Base-by-base conservation (phyloP, 2,113 vertebrate genomes). In the Mola mola region DNA sequence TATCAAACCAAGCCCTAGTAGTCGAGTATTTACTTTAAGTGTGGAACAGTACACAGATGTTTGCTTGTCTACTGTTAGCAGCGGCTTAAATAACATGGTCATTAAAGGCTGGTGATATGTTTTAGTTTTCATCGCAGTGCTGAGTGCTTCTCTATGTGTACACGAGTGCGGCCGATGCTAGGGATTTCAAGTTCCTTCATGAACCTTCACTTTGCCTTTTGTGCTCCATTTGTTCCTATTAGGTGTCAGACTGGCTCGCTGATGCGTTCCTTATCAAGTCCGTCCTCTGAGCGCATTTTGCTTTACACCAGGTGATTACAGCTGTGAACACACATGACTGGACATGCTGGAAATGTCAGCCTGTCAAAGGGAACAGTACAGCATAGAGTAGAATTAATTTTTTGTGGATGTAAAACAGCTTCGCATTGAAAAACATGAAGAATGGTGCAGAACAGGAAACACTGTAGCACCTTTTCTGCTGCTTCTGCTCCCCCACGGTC, bases 301-400 rank as follows among this genome's bases (percentile, higher is more conserved):
- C 40, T 48, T 53, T 28, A 13, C 57, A 67, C 15, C 20, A 33
- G 52, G 46, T 41, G 66, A 59, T 2, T 5, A 21, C 48, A n/a
- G n/a, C n/a, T n/a, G n/a, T n/a, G n/a, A n/a, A n/a, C n/a, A n/a
- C n/a, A n/a, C n/a, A n/a, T 60, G 64, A 64, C 62, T 63, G 49
- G 58, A 64, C 64, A 47, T 76, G 61, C 43, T 78, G 56, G 21
- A 77, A 77, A 84, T 74, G 40, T 72, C 66, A 64, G 21, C 15
- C 8, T 42, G 52, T 11, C 33, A 64, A 26, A 50, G 29, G 10
- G 36, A 41, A 22, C 22, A 56, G 55, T 8, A 38, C 29, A 44
- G 29, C 15, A 49, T 40, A 21, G 43, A 43, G 36, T 10, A 37
- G 10, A 24, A 40, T 22, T 13, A 34, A 33, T n/a, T n/a, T n/a